These are phyloP conservation scores for Uloborus diversus DNA, from an alignment of 1,140 invertebrate genomes.

Conservation along the genomic window DNA sequence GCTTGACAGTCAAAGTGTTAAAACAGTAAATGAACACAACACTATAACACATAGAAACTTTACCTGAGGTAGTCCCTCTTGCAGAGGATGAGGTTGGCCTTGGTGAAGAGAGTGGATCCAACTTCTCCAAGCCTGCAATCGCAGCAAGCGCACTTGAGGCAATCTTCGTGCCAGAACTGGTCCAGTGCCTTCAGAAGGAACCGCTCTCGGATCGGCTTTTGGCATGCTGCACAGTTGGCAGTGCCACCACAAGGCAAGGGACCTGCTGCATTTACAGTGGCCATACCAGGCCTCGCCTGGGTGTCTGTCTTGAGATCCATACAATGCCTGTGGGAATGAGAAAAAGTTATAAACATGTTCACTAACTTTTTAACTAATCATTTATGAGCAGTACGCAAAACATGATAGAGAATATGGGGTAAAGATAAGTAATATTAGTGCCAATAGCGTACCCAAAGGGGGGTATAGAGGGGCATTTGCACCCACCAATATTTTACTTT, in stretches of 20 bases:
- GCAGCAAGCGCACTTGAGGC: slow-evolving; percentile 91
- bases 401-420: too few species aligned
- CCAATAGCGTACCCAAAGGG: too few species aligned
- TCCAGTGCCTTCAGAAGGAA: slow-evolving; percentile 74
- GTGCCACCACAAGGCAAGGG: background rate
- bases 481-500: too few species aligned
- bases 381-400: too few species aligned
- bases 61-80: slow-evolving; percentile 93
- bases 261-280: slow-evolving; percentile 5
- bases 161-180: slow-evolving; percentile 93
- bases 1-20: too few species aligned
- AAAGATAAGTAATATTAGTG: too few species aligned
- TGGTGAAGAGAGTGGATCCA: slow-evolving; percentile 90
- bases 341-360: background rate
- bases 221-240: slow-evolving; percentile 67
- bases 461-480: too few species aligned
- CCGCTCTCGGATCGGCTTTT: slow-evolving; percentile 67
- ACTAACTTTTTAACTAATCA: too few species aligned
- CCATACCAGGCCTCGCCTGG: slow-evolving; percentile 11
- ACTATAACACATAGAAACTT: too few species aligned
- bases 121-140: slow-evolving; percentile 91
- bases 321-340: background rate
- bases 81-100: slow-evolving; percentile 92
- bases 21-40: too few species aligned
- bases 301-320: slow-evolving; percentile 53